Percentiles rank a stretch among this genome's conserved stretches.
Conservation (phyloP, 2,888 invertebrate genomes). For the Eurytoma californica region DNA sequence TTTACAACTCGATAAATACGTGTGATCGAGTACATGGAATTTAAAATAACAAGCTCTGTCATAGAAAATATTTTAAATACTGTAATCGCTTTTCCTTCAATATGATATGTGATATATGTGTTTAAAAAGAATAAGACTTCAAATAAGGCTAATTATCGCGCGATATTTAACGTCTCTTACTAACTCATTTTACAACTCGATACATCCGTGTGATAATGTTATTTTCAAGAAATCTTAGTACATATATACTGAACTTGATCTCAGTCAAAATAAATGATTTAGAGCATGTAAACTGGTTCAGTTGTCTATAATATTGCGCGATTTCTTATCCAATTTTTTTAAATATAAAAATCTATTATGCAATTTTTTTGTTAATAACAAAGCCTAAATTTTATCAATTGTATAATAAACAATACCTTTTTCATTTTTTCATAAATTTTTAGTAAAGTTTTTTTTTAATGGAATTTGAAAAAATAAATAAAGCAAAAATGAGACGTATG, state of each 20-base stretch:
- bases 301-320: no score
- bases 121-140: not conserved
- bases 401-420: no score
- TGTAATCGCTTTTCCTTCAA: no score
- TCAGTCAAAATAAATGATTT: not conserved
- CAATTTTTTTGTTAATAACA: no score
- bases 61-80: not conserved
- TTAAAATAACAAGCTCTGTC: not conserved
- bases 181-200: not conserved
- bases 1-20: constrained; percentile 1
- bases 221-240: not conserved
- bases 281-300: not conserved
- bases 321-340: no score
- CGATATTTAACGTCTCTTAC: not conserved
- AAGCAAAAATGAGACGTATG: no score
- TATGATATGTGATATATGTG: no score
- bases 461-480: no score
- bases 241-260: not conserved
- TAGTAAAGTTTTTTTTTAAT: no score
- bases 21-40: not conserved
- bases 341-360: no score
- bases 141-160: not conserved
- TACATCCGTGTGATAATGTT: not conserved
- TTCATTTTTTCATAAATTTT: no score
- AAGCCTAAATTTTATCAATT: no score